These are phyloP conservation scores for Andrena camellia DNA, from an alignment of 2,888 invertebrate genomes.

Conservation along the genomic window DNA sequence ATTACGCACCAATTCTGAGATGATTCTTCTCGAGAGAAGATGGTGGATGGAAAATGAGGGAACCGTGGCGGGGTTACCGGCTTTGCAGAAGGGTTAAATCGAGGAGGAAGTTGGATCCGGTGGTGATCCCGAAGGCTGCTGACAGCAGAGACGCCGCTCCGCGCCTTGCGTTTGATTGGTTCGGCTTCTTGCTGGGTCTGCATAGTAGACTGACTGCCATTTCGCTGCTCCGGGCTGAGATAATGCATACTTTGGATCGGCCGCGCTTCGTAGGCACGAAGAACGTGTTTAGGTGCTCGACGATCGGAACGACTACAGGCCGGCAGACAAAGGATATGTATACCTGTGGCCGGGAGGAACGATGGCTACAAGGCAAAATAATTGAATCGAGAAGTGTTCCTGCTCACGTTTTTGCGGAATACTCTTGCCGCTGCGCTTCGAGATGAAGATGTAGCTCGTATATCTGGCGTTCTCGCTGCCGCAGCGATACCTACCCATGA, in stretches of 20 bases:
- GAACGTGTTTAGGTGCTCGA: conserved; percentile 75
- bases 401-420: conserved; percentile 58
- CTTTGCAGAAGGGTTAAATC: background rate
- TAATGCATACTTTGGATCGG: conserved; percentile 70
- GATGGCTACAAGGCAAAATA: conserved; percentile 65
- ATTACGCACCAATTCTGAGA: conserved; percentile 59
- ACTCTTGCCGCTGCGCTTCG: background rate
- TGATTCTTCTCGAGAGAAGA: background rate
- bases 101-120: background rate
- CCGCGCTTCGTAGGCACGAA: conserved; percentile 67
- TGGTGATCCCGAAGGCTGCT: conserved; percentile 37
- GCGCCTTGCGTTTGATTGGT: conserved; percentile 44
- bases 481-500: background rate
- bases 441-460: conserved; percentile 55
- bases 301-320: conserved; percentile 71
- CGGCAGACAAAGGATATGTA: conserved; percentile 71
- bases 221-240: conserved; percentile 65
- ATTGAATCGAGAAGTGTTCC: conserved; percentile 70
- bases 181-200: conserved; percentile 43
- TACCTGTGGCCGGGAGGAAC: conserved; percentile 56
- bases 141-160: conserved; percentile 42
- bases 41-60: background rate
- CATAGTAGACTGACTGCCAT: conserved; percentile 47
- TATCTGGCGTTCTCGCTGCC: background rate
- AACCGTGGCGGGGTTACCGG: background rate